phyloP scores from a whole-genome alignment of 2,113 vertebrate species.

The Periophthalmus modestus region DNA sequence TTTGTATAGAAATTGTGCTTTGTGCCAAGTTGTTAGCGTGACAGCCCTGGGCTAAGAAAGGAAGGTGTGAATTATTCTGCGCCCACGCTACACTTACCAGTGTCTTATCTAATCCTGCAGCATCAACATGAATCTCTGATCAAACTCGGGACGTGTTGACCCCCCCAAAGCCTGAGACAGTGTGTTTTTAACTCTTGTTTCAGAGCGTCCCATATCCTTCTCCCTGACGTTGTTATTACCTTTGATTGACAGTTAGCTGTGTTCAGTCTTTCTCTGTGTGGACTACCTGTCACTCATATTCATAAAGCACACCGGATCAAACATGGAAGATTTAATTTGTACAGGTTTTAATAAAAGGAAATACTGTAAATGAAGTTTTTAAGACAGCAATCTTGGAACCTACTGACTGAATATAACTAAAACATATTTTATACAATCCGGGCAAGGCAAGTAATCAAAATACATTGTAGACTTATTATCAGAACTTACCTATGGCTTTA shows the following conservation, averaged over 20 bases:
- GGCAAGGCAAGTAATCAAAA: too few species aligned
- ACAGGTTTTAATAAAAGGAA: too few species aligned
- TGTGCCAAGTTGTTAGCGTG: constrained; percentile 49
- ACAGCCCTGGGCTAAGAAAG: constrained; percentile 50
- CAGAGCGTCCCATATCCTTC: constrained; percentile 2
- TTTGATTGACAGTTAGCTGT: constrained; percentile 3
- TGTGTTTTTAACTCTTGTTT: constrained; percentile 12
- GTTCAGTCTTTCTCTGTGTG: constrained; percentile 6
- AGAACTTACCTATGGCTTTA: too few species aligned
- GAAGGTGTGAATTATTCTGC: constrained; percentile 62
- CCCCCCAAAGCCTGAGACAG: constrained; percentile 18
- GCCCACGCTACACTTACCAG: constrained; percentile 55
- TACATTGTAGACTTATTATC: too few species aligned
- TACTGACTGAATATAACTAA: too few species aligned
- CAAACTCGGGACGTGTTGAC: constrained; percentile 41
- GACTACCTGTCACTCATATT: constrained; percentile 2
- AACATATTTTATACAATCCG: too few species aligned
- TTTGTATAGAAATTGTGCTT: constrained; percentile 30
- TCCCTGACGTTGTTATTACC: constrained; percentile 16
- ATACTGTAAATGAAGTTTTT: too few species aligned
- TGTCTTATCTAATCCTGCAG: constrained; percentile 54
- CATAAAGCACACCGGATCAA: constrained; percentile 1
- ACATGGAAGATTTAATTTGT: too few species aligned
- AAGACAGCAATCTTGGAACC: too few species aligned
- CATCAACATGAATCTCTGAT: constrained; percentile 40